phyloP scores from a whole-genome alignment of 2,888 invertebrate genomes.

The Artemia sp. region DNA sequence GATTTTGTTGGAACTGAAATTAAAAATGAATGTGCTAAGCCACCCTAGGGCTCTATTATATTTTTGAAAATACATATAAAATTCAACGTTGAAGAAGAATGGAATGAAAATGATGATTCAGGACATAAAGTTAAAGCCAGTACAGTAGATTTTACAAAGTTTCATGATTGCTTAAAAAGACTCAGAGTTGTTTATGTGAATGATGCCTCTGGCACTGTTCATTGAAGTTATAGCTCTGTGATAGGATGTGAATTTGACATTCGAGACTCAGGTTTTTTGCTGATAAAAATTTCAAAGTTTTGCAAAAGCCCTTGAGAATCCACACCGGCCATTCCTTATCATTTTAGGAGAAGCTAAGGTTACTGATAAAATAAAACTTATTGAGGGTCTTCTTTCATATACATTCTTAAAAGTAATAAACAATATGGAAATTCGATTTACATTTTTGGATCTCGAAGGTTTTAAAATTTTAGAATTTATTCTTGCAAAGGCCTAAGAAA shows the following conservation, averaged over 20 bases:
- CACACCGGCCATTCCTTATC: slow-evolving; percentile 88
- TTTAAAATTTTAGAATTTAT: slow-evolving; percentile 80
- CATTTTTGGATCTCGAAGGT: slow-evolving; percentile 87
- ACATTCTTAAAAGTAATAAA: too few species aligned
- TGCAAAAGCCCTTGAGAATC: slow-evolving; percentile 89
- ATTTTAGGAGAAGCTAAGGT: slow-evolving; percentile 99
- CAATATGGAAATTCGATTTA: too few species aligned
- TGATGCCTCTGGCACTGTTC: slow-evolving; percentile 96
- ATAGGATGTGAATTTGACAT: slow-evolving; percentile 82
- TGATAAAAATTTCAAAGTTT: slow-evolving; percentile 91
- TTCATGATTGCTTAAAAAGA: too few species aligned
- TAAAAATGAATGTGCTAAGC: too few species aligned
- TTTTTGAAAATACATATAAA: too few species aligned
- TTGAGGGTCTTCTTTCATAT: too few species aligned
- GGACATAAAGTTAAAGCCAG: too few species aligned
- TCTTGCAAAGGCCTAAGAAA: slow-evolving; percentile 74
- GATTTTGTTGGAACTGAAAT: too few species aligned
- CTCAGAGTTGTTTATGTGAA: slow-evolving; percentile 98
- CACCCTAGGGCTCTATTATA: too few species aligned
- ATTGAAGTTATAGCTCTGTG: slow-evolving; percentile 86
- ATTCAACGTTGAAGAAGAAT: too few species aligned
- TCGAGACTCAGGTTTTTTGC: slow-evolving; percentile 80
- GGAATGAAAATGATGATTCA: too few species aligned
- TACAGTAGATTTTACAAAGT: too few species aligned
- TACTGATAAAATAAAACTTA: slow-evolving; percentile 93